Percentiles rank a stretch among this genome's conserved stretches.
Conservation (phyloP, 2,113 vertebrate species). For the Lepidothrix coronata region DNA sequence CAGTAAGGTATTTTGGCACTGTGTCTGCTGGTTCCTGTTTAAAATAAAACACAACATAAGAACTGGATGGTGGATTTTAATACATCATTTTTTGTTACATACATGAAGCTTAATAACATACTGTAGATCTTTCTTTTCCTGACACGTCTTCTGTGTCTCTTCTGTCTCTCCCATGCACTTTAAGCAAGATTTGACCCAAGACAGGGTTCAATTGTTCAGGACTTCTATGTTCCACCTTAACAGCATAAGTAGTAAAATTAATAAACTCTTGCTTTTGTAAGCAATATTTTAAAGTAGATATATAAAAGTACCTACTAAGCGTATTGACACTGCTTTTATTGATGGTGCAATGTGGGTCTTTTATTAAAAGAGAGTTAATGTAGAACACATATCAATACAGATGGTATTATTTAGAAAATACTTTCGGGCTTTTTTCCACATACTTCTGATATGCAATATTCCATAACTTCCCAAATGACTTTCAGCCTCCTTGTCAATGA, state of each 20-base stretch:
- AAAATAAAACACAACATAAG: background rate
- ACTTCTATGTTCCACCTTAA: background rate
- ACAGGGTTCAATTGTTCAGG: background rate
- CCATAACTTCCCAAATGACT: background rate
- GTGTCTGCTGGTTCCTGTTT: background rate
- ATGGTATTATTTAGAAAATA: background rate
- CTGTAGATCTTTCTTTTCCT: background rate
- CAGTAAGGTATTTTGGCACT: constrained; percentile 19
- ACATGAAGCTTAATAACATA: background rate
- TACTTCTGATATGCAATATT: background rate
- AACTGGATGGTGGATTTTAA: background rate
- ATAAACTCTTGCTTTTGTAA: background rate
- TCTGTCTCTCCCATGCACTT: background rate
- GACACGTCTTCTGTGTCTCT: background rate
- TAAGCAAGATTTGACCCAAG: background rate
- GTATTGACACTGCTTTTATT: background rate
- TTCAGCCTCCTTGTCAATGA: background rate
- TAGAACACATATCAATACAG: background rate
- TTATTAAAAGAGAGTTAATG: background rate
- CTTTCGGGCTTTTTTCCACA: background rate
- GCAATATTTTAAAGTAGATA: background rate
- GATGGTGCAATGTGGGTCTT: background rate
- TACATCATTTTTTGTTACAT: background rate
- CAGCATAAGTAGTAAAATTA: background rate
- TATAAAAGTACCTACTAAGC: background rate